These are phyloP conservation scores for Poicephalus meyeri DNA, from an alignment of 2,113 vertebrate species.

Conservation along the genomic window DNA sequence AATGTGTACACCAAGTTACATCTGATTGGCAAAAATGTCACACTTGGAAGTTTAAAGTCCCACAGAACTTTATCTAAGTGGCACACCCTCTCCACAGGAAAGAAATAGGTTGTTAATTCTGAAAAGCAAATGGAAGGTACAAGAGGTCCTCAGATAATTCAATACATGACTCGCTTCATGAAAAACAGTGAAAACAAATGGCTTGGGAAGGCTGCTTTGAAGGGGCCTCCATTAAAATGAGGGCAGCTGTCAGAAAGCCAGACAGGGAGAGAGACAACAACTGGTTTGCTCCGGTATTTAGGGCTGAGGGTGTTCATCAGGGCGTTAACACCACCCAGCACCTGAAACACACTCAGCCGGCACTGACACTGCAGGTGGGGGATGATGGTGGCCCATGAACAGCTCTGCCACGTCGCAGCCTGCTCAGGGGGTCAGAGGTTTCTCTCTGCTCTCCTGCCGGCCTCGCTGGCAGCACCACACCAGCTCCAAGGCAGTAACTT, in stretches of 20 bases:
- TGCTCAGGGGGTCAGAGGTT: accelerated
- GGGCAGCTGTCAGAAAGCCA: background rate
- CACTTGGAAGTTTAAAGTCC: slow-evolving; percentile 40
- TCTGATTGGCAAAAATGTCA: background rate
- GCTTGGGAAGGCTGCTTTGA: background rate
- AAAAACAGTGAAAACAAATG: background rate
- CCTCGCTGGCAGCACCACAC: accelerated
- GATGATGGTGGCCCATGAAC: accelerated
- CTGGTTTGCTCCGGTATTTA: accelerated
- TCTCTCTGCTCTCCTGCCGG: background rate
- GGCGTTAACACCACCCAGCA: accelerated
- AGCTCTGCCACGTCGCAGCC: background rate
- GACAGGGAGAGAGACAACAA: background rate
- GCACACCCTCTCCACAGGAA: background rate
- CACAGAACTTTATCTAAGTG: background rate
- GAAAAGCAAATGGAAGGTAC: background rate
- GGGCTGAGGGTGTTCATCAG: background rate
- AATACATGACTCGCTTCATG: background rate
- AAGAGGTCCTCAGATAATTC: background rate
- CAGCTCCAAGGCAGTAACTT: accelerated
- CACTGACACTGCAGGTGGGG: accelerated
- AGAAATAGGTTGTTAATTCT: background rate
- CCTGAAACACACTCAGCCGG: accelerated
- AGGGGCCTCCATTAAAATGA: accelerated
- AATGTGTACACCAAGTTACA: accelerated